These are phyloP conservation scores for Rhorus exstirpatorius DNA, from an alignment of 2,888 invertebrate species.

Conservation along the genomic window DNA sequence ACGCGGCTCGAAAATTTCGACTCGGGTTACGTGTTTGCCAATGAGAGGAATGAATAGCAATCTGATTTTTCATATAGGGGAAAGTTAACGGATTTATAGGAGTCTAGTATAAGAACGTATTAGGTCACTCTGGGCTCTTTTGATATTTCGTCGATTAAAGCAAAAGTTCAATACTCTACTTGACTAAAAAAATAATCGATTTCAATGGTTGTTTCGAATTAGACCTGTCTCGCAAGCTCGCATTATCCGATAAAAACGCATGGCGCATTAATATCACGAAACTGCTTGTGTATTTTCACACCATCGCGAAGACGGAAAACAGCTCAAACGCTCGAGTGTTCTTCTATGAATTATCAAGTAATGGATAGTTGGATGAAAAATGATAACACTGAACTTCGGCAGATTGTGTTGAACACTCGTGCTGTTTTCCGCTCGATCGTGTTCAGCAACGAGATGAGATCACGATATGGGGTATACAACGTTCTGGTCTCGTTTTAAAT, in stretches of 20 bases:
- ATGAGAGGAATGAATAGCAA: not conserved
- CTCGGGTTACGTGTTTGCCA: not conserved
- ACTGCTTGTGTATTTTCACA: not conserved
- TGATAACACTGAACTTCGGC: conserved; percentile 25
- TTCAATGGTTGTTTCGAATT: no score
- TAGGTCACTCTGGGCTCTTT: no score
- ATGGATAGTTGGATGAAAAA: conserved; percentile 44
- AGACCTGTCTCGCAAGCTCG: no score
- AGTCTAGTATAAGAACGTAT: no score
- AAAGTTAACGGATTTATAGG: no score
- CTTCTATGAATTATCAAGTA: conserved; percentile 5
- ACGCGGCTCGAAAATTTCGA: no score
- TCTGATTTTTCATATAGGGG: no score
- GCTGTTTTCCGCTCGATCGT: conserved; percentile 29
- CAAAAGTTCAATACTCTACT: no score
- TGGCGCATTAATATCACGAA: no score
- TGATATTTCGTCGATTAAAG: no score
- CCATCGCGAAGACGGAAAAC: not conserved
- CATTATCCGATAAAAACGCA: no score
- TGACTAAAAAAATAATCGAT: no score
- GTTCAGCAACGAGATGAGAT: conserved; percentile 52
- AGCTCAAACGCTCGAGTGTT: not conserved
- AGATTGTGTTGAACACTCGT: conserved; percentile 32
- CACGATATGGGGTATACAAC: conserved; percentile 29
- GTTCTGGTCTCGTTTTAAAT: conserved; percentile 60